Evolutionary conservation across 2,888 invertebrate species (phyloP).

Genomic region (Drosophila heteroneura): DNA sequence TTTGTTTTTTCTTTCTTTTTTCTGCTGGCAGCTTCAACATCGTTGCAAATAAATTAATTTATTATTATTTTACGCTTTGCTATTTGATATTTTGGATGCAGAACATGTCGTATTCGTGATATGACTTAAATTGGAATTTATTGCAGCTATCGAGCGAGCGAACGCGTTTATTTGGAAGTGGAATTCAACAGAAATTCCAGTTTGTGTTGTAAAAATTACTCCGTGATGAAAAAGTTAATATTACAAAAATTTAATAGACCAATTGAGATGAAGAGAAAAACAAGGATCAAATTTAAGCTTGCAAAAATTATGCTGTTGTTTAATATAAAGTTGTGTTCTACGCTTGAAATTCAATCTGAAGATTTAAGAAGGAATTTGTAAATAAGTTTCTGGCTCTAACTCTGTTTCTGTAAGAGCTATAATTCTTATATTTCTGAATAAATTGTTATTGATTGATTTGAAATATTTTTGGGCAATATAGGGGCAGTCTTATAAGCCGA

Average conservation of each 20-base stretch:
- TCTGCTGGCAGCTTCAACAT: constrained; percentile 18
- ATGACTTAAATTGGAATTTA: constrained; percentile 72
- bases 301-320: not conserved
- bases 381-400: not conserved
- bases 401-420: not conserved
- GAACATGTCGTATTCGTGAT: constrained; percentile 69
- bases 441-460: not conserved
- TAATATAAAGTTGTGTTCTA: not conserved
- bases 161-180: constrained; percentile 2
- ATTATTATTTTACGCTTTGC: constrained; percentile 66
- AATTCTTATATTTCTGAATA: not conserved
- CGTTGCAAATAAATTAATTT: constrained; percentile 78
- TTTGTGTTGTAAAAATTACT: not conserved
- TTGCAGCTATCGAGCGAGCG: constrained; percentile 36
- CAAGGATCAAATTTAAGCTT: not conserved
- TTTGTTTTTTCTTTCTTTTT: constrained; percentile 5
- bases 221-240: constrained; percentile 7
- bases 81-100: constrained; percentile 64
- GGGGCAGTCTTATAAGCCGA: not conserved
- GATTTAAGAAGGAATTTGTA: not conserved
- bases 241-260: not conserved
- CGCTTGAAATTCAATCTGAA: not conserved
- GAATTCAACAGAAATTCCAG: constrained; percentile 4
- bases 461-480: not conserved
- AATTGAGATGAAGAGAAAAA: not conserved